Conservation (phyloP, 2,113 vertebrate species). For the Melanocharis versteri region DNA sequence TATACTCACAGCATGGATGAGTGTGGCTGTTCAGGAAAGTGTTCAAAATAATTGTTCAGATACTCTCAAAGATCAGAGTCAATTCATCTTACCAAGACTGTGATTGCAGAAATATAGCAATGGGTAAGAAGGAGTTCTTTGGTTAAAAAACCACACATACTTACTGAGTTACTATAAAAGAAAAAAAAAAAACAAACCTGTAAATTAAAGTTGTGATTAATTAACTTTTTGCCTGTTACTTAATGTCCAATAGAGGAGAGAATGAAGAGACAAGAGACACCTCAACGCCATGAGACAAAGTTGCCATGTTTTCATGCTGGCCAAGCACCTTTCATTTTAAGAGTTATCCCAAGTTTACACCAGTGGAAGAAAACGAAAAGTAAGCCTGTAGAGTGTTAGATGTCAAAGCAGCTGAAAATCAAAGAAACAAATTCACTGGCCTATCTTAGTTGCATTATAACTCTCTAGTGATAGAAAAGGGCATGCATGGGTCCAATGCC, state of each 20-base stretch:
- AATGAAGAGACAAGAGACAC: neutral
- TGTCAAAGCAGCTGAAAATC: neutral
- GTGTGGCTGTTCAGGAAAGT: neutral
- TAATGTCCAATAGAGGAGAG: neutral
- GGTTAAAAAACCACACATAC: neutral
- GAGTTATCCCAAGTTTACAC: neutral
- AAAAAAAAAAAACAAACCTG: neutral
- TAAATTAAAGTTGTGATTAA: neutral
- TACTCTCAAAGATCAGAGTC: neutral
- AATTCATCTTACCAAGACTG: neutral
- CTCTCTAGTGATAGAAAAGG: neutral
- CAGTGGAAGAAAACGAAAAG: neutral
- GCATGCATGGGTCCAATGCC: neutral
- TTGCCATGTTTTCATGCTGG: neutral
- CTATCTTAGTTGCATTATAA: neutral
- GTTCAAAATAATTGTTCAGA: neutral
- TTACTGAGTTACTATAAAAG: neutral
- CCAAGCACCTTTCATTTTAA: neutral
- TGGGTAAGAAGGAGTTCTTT: neutral
- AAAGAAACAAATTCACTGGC: neutral
- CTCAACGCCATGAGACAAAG: neutral
- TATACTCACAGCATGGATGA: neutral
- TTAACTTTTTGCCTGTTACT: neutral
- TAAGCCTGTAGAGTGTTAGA: neutral
- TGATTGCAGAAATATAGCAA: neutral